A percentile compares a stretch with the other conserved stretches of the same genome.
Conservation (phyloP, 2,113 vertebrate species). For the Scytalopus superciliaris region DNA sequence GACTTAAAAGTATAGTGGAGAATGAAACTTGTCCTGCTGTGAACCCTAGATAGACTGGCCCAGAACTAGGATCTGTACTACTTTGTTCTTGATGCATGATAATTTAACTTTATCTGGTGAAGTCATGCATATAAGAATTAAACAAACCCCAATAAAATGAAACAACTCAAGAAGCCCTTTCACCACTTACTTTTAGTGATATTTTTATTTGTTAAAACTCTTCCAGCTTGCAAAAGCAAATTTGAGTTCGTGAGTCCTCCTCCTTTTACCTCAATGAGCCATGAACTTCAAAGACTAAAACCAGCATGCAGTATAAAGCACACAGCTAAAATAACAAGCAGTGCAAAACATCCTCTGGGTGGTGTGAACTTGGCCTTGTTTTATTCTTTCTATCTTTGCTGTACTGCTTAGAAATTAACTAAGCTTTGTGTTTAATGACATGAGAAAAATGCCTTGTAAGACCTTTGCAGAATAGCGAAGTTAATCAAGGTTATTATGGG, state of each 20-base stretch:
- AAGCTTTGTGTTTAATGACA: slow-evolving; percentile 20
- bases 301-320: neutral
- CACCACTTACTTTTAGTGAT: neutral
- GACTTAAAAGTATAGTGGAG: neutral
- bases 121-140: neutral
- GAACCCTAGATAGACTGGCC: neutral
- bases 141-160: neutral
- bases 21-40: neutral
- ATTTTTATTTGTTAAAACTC: neutral
- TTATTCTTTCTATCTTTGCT: neutral
- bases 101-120: neutral
- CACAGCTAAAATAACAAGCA: neutral
- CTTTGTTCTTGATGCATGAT: neutral
- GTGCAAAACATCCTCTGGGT: neutral
- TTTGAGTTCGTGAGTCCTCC: neutral
- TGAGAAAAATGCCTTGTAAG: neutral
- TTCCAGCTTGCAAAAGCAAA: neutral
- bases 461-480: neutral
- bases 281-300: neutral
- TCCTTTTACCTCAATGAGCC: neutral
- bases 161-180: neutral
- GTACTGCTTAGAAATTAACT: slow-evolving; percentile 18
- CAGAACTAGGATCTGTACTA: neutral
- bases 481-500: neutral
- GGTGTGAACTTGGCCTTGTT: neutral